phyloP scores from a whole-genome alignment of 2,888 invertebrate genomes.

The Chalcis sispes region DNA sequence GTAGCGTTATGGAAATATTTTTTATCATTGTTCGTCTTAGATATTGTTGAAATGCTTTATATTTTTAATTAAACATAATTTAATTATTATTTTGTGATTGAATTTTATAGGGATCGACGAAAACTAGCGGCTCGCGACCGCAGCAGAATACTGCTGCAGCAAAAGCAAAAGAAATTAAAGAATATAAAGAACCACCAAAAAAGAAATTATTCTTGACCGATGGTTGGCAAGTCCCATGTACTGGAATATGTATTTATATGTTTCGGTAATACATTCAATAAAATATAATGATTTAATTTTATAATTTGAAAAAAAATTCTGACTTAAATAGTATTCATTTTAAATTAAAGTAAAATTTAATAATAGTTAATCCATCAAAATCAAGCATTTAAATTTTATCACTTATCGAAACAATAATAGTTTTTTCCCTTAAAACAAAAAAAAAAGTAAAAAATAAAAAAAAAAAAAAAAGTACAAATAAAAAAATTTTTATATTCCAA shows the following conservation, averaged over 20 bases:
- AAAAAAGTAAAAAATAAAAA: too few relatives aligned
- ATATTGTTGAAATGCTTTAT: too few relatives aligned
- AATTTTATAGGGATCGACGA: constrained; percentile 58
- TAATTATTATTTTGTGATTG: background rate
- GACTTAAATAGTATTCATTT: too few relatives aligned
- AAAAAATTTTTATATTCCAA: too few relatives aligned
- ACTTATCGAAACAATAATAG: too few relatives aligned
- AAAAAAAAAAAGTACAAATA: too few relatives aligned
- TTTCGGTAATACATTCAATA: constrained; percentile 79
- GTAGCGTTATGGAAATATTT: constrained; percentile 68
- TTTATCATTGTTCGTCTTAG: background rate
- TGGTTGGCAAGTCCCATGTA: constrained; percentile 88
- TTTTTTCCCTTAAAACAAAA: too few relatives aligned
- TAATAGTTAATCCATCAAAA: too few relatives aligned
- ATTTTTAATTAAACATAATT: background rate
- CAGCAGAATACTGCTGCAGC: constrained; percentile 66
- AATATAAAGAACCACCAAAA: constrained; percentile 77
- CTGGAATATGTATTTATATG: constrained; percentile 90
- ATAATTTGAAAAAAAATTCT: background rate
- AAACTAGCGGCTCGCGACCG: constrained; percentile 63
- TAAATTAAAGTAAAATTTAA: too few relatives aligned
- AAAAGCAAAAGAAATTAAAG: constrained; percentile 75
- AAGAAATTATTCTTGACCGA: constrained; percentile 91
- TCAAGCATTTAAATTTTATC: too few relatives aligned
- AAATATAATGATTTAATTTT: too few relatives aligned